These are phyloP conservation scores for Amblyornis subalaris DNA, from an alignment of 2,113 vertebrate genomes.

Conservation along the genomic window DNA sequence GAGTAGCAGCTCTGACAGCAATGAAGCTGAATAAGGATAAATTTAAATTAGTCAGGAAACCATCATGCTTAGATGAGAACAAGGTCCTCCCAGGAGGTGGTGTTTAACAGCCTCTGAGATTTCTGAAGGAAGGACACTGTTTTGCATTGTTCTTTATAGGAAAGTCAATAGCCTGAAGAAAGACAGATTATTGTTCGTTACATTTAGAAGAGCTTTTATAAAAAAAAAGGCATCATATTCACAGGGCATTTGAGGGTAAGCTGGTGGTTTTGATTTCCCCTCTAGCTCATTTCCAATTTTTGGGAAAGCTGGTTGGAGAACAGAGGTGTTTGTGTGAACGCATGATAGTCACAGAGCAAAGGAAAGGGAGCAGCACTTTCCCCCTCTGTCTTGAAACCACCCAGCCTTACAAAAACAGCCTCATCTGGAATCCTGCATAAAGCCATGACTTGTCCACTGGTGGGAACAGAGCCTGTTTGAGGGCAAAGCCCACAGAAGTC, in stretches of 20 bases:
- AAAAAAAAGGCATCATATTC: neutral
- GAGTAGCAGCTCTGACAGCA: neutral
- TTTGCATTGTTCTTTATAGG: neutral
- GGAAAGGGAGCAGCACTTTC: neutral
- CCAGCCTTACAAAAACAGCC: neutral
- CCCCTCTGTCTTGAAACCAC: neutral
- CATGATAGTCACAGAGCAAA: neutral
- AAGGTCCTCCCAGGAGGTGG: neutral
- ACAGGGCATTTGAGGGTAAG: neutral
- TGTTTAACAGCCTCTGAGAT: neutral
- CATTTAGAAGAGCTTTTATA: neutral
- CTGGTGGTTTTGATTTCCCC: neutral
- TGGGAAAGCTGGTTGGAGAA: neutral
- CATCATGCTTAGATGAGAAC: neutral
- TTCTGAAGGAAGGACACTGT: neutral
- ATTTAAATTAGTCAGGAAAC: slow-evolving; percentile 21
- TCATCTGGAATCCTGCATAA: neutral
- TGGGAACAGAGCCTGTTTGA: neutral
- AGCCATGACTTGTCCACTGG: accelerated
- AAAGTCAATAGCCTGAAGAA: slow-evolving; percentile 34
- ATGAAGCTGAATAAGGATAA: neutral
- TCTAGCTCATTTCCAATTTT: neutral
- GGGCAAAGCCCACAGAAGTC: neutral
- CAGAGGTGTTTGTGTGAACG: neutral
- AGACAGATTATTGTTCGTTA: neutral